A percentile compares a stretch with the other conserved stretches of the same genome.
phyloP scores from a whole-genome alignment of 2,113 vertebrate genomes.

The Gymnobelideus leadbeateri region DNA sequence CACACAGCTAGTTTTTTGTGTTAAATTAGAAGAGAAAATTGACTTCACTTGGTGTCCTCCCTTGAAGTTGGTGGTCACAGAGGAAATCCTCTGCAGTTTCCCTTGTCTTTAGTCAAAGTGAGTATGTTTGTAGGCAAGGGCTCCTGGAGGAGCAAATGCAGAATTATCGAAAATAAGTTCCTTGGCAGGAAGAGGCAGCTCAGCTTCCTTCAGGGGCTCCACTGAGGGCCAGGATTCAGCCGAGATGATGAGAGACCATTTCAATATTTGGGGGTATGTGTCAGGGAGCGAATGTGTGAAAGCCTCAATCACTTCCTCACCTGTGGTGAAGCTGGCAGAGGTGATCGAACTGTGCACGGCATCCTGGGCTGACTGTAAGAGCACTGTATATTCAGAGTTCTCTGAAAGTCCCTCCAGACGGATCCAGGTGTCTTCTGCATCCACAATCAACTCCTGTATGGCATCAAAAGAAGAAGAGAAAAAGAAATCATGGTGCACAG shows the following conservation, averaged over 20 bases:
- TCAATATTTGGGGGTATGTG: fast-evolving
- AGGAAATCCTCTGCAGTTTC: neutral
- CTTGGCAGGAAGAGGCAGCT: neutral
- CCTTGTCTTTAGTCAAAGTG: neutral
- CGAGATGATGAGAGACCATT: neutral
- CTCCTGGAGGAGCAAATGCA: neutral
- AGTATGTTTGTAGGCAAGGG: neutral
- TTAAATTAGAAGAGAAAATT: neutral
- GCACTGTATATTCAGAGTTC: slow-evolving; percentile 93
- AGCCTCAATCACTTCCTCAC: slow-evolving; percentile 78
- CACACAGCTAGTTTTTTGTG: too few species aligned
- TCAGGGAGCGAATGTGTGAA: neutral
- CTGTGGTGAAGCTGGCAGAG: slow-evolving; percentile 93
- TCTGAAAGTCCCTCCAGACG: slow-evolving; percentile 95
- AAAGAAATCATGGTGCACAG: slow-evolving; percentile 47
- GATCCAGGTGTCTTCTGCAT: slow-evolving; percentile 98
- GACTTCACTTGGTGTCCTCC: neutral
- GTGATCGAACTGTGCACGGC: slow-evolving; percentile 88
- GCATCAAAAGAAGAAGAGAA: slow-evolving; percentile 54
- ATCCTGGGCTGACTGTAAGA: slow-evolving; percentile 93
- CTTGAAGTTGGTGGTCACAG: neutral
- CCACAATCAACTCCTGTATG: slow-evolving; percentile 94
- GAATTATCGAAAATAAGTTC: neutral
- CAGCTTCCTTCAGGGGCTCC: neutral
- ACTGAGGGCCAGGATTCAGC: neutral